These are phyloP conservation scores for Cynocephalus volans DNA, from an alignment of 2,113 vertebrate genomes.

Conservation along the genomic window DNA sequence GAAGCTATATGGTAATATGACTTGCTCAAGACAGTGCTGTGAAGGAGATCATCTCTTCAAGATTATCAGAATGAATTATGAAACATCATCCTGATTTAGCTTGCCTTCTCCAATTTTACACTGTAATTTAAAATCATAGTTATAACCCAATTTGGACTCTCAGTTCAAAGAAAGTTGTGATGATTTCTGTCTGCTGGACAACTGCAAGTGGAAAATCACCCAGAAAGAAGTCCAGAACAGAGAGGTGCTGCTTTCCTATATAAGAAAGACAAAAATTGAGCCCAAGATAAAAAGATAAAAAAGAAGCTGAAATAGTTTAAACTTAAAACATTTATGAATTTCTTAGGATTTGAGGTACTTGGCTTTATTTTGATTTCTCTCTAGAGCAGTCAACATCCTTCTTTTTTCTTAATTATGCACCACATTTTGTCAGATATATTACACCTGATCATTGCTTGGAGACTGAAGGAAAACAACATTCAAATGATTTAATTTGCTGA, in stretches of 20 bases:
- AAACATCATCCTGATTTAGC: not conserved
- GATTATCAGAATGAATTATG: constrained; percentile 45
- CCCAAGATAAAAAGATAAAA: not conserved
- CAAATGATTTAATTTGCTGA: not conserved
- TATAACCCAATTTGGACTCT: not conserved
- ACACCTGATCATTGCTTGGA: not conserved
- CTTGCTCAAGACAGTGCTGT: not conserved
- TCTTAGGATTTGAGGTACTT: not conserved
- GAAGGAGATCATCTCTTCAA: not conserved
- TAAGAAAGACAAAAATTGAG: not conserved
- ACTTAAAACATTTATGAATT: not conserved
- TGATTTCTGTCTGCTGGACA: not conserved
- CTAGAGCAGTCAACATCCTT: not conserved
- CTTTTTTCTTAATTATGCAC: not conserved
- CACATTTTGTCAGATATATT: not conserved
- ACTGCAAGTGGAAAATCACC: not conserved
- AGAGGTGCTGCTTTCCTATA: not conserved
- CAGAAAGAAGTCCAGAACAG: not conserved
- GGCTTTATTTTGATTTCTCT: not conserved
- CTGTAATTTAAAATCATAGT: constrained; percentile 32
- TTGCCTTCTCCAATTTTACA: constrained; percentile 41
- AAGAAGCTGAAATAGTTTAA: not conserved
- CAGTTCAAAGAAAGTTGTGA: constrained; percentile 51
- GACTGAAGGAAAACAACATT: constrained; percentile 48
- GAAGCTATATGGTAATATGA: not conserved